Evolutionary conservation across 2,113 vertebrate genomes (phyloP).

Genomic region (Rhipidura dahli): DNA sequence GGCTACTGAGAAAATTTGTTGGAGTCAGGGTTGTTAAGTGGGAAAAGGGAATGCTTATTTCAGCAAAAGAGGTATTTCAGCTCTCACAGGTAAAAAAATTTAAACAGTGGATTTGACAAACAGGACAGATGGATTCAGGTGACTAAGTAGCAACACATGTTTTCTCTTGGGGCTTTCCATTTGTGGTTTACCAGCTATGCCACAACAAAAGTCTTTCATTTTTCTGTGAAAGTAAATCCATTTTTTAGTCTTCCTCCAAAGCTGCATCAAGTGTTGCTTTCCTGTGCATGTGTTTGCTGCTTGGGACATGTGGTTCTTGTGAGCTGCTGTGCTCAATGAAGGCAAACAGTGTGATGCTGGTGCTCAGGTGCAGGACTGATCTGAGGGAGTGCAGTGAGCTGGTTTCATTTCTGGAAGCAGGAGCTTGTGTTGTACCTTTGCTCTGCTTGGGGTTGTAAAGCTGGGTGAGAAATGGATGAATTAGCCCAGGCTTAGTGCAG

Average conservation of each 20-base stretch:
- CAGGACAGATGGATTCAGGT: neutral
- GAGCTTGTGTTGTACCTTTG: neutral
- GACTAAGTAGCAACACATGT: neutral
- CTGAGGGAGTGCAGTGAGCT: neutral
- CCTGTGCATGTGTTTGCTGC: neutral
- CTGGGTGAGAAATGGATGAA: neutral
- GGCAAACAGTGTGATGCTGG: neutral
- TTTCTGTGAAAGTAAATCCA: slow-evolving; percentile 23
- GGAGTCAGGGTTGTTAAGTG: neutral
- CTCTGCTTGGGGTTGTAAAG: neutral
- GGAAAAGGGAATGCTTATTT: neutral
- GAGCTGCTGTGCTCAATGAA: neutral
- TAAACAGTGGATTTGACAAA: neutral
- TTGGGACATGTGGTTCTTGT: neutral
- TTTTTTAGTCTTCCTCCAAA: neutral
- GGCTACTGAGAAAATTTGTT: neutral
- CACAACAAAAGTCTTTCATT: neutral
- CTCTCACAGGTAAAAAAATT: neutral
- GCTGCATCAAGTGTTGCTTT: neutral
- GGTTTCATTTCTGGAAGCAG: neutral
- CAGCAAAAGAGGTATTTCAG: neutral
- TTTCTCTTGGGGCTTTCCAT: slow-evolving; percentile 45
- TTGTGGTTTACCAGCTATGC: slow-evolving; percentile 57
- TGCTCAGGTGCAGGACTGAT: neutral
- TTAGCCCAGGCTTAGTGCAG: neutral